These are phyloP conservation scores for Ericerus pela DNA, from an alignment of 1,140 invertebrate genomes.

Conservation along the genomic window DNA sequence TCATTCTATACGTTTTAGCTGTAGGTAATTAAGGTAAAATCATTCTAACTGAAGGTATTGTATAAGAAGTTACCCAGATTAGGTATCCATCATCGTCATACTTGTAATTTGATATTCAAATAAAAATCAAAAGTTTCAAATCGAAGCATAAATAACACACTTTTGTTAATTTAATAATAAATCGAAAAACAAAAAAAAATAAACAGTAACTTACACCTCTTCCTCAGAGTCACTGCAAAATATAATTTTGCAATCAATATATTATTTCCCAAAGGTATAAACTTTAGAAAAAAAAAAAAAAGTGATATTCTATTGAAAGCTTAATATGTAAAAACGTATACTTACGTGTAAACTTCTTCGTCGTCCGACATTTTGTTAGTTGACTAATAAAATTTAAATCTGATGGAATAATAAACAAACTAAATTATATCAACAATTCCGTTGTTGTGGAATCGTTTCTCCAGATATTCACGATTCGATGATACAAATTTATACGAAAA, in stretches of 20 bases:
- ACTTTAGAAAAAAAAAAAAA: not conserved
- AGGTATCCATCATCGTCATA: no score
- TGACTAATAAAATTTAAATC: not conserved
- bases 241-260: not conserved
- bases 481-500: not conserved
- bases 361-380: constrained; percentile 16
- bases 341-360: constrained; percentile 19
- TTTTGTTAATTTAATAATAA: not conserved
- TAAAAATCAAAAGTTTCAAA: no score
- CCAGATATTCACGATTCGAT: no score
- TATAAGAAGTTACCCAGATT: not conserved
- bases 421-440: not conserved
- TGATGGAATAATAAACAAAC: not conserved
- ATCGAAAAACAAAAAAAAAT: constrained; percentile 6
- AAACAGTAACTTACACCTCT: constrained; percentile 23
- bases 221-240: constrained; percentile 24
- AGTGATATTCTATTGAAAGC: not conserved
- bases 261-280: not conserved
- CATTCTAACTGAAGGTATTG: not conserved
- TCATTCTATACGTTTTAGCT: no score
- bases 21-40: not conserved
- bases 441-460: no score
- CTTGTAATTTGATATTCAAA: not conserved
- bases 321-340: not conserved
- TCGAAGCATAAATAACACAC: not conserved